A percentile compares a stretch with the other conserved stretches of the same genome.
Evolutionary conservation across 35 echinoderm and acorn worm genomes (phyloP).

Genomic region (Lytechinus pictus): DNA sequence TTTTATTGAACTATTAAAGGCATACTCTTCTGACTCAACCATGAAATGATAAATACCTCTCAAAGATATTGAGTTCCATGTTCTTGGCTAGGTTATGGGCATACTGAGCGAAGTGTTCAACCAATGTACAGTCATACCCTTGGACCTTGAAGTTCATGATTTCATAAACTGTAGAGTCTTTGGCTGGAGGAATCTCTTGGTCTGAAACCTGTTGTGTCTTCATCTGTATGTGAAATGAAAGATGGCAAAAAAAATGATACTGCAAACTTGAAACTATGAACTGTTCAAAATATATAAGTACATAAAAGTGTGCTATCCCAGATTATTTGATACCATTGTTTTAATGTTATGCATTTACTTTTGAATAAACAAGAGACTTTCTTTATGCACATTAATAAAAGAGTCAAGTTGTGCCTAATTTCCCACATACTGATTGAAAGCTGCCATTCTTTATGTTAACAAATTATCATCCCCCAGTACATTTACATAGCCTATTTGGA

Average conservation of each 20-base stretch:
- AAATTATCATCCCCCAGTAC: too few relatives aligned
- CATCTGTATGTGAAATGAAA: constrained; percentile 41
- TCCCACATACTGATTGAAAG: too few relatives aligned
- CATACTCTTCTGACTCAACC: background rate
- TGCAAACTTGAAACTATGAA: background rate
- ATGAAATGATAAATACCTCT: constrained; percentile 53
- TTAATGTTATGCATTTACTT: too few relatives aligned
- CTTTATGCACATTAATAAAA: too few relatives aligned
- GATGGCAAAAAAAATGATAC: background rate
- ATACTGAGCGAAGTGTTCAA: constrained; percentile 95
- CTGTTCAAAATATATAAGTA: too few relatives aligned
- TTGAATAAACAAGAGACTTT: too few relatives aligned
- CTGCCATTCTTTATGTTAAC: too few relatives aligned
- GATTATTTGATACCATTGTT: too few relatives aligned
- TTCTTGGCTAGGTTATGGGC: constrained; percentile 85
- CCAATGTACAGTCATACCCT: constrained; percentile 81
- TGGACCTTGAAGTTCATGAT: constrained; percentile 69
- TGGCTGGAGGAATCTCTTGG: constrained; percentile 78
- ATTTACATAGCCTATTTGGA: too few relatives aligned
- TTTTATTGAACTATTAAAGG: too few relatives aligned
- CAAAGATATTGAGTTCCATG: constrained; percentile 78
- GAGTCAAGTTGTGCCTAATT: too few relatives aligned
- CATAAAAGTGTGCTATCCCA: too few relatives aligned
- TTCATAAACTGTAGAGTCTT: constrained; percentile 66
- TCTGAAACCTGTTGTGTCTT: constrained; percentile 81